Evolutionary conservation across 2,113 vertebrate species (phyloP).

Genomic region (Neopipo cinnamomea): DNA sequence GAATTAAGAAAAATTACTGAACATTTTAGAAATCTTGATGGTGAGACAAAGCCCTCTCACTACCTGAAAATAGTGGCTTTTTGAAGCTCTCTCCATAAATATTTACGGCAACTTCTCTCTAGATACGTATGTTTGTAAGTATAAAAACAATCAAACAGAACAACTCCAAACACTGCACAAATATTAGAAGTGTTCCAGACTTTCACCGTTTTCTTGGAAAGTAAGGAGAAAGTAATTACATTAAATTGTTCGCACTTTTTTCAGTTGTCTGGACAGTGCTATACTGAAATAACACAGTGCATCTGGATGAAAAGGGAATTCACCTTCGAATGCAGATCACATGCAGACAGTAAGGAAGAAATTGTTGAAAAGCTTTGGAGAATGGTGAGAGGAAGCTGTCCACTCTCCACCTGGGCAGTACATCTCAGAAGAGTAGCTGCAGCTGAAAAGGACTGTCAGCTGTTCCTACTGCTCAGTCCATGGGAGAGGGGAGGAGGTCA

Average conservation of each 20-base stretch:
- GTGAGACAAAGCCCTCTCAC: neutral
- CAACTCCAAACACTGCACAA: neutral
- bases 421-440: neutral
- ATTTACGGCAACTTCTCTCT: neutral
- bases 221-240: neutral
- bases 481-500: neutral
- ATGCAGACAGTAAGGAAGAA: neutral
- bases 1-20: neutral
- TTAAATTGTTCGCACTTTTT: neutral
- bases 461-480: fast-evolving
- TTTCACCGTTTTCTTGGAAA: neutral
- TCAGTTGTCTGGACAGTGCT: neutral
- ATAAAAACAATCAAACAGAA: neutral
- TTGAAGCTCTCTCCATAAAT: neutral
- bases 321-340: neutral
- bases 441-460: neutral
- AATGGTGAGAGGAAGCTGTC: neutral
- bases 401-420: neutral
- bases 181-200: neutral
- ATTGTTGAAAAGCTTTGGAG: neutral
- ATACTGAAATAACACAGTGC: neutral
- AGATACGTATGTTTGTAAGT: neutral
- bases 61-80: neutral
- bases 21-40: neutral
- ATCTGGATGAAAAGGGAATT: neutral